Evolutionary conservation across 2,797 vertebrate genomes (phyloP).

Genomic region (Centroberyx gerrardi): DNA sequence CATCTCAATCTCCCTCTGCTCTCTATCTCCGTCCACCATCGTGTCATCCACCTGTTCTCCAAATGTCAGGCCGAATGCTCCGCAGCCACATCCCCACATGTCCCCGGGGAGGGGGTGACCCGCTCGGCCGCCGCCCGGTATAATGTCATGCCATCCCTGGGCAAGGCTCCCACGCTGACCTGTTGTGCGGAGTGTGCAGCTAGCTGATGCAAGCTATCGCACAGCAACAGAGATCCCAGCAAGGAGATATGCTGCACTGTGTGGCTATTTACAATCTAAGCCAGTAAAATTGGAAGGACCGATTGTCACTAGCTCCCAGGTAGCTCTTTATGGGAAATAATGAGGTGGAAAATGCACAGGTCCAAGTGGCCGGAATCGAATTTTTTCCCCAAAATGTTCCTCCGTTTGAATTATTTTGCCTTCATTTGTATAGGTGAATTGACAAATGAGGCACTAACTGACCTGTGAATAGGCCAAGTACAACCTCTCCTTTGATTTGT

Average conservation of each 20-base stretch:
- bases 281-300: slow-evolving; percentile 2
- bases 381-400: not conserved
- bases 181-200: slow-evolving; percentile 34
- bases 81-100: slow-evolving; percentile 39
- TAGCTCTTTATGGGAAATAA: slow-evolving; percentile 28
- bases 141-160: slow-evolving; percentile 72
- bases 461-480: slow-evolving; percentile 1
- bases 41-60: slow-evolving; percentile 76
- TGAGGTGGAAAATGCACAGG: slow-evolving; percentile 13
- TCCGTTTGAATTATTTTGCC: not conserved
- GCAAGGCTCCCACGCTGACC: slow-evolving; percentile 66
- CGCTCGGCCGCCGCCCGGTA: slow-evolving; percentile 49
- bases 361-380: slow-evolving; percentile 5
- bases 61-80: slow-evolving; percentile 80
- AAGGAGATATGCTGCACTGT: slow-evolving; percentile 10
- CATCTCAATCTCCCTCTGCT: slow-evolving; percentile 74
- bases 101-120: slow-evolving; percentile 68
- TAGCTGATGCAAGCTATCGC: slow-evolving; percentile 32
- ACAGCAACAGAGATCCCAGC: slow-evolving; percentile 20
- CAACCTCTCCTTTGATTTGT: slow-evolving; percentile 16
- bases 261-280: slow-evolving; percentile 4
- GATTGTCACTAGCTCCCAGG: not conserved
- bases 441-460: slow-evolving; percentile 15
- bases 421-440: slow-evolving; percentile 4
- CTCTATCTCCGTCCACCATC: slow-evolving; percentile 67